Conservation (phyloP, 2,113 vertebrate species). For the Myotis yumanensis region DNA sequence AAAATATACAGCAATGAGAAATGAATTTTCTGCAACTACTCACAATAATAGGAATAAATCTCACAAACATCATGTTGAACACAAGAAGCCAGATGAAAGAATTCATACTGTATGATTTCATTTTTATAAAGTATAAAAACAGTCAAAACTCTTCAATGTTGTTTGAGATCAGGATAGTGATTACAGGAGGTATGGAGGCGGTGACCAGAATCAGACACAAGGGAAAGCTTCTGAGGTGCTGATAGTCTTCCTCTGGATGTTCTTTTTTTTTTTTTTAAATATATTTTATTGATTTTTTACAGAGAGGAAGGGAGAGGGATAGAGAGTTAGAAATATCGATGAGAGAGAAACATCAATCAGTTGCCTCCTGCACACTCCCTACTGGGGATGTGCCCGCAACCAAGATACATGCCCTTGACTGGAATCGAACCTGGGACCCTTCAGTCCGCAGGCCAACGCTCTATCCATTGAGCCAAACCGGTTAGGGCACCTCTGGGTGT, state of each 20-base stretch:
- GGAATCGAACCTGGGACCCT: no score
- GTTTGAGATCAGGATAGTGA: neutral
- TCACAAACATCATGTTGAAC: neutral
- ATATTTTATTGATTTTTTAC: no score
- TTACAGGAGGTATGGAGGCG: neutral
- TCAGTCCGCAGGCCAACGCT: no score
- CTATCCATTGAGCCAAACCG: no score
- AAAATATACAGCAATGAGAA: neutral
- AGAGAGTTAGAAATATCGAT: no score
- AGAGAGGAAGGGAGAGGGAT: no score
- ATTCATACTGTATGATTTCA: neutral
- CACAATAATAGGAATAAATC: neutral
- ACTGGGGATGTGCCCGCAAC: no score
- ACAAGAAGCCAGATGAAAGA: neutral
- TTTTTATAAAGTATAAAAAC: neutral
- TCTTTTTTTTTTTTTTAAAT: neutral
- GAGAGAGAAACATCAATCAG: no score
- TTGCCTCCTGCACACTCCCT: no score
- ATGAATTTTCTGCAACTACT: neutral
- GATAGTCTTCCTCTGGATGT: neutral
- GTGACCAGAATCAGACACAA: neutral
- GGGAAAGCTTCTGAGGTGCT: neutral
- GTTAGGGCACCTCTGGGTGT: neutral
- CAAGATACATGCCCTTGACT: no score
- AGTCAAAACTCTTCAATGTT: neutral